Base-by-base conservation (phyloP, 2,797 vertebrate species). In the Pangasius larnaudii region DNA sequence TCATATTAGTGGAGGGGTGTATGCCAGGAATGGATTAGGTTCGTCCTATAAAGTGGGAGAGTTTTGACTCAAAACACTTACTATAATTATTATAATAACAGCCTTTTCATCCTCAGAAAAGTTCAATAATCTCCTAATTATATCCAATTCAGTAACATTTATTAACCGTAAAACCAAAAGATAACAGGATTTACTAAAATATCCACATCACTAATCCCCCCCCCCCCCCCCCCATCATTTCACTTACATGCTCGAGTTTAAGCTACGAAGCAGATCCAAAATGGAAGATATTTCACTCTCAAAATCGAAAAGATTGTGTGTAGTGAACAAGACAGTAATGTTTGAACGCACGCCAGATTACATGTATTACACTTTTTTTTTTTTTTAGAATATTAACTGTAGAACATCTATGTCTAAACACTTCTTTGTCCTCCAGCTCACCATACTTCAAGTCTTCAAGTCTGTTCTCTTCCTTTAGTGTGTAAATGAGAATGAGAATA, bases 111-210 rank as follows among this genome's bases (percentile, higher is more conserved):
- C 30, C 53, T 7, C 2, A 14, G 5, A 81, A 81, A 42, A n/a
- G 33, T 81, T 8, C 0, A 61, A 42, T 61, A 61, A 61, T 61
- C 36, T 13, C 6, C 13, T 61, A 61, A 81, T 81, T 27, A 46
- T 53, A 56, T 79, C 51, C n/a, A 79, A 56, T 53, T 56, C 3
- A 16, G 16, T 27, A 39, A 61, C 58, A 59, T 81, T 81, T 81
- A 90, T 95, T 93, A 81, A 61, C 56, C 6, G 7, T 81, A 81
- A 81, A 81, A 81, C 79, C 56, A 27, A 81, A 81, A 61, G 36
- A 61, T 81, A 81, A 59, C 56, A 81, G 9, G 33, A 61, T 81
- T 81, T 81, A 42, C 22, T 61, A 61, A 81, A 42, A 61, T 7
- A 42, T 16, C 79, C 36, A 61, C 36, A 42, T 36, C 56, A 42